phyloP scores from a whole-genome alignment of 2,888 invertebrate genomes.

The Calameuta pallipes region DNA sequence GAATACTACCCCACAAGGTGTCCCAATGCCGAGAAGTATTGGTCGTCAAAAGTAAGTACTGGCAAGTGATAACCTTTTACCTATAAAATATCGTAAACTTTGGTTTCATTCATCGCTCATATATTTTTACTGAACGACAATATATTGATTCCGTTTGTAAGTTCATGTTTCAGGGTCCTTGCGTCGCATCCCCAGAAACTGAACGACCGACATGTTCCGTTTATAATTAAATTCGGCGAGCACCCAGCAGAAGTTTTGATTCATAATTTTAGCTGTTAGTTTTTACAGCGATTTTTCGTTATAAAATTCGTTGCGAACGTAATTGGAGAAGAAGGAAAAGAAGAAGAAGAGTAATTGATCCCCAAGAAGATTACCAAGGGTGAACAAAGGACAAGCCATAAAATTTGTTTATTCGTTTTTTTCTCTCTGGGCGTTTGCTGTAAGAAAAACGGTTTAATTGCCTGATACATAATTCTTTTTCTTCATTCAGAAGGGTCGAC shows the following conservation, averaged over 20 bases:
- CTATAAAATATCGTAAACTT: neutral
- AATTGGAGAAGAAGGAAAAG: neutral
- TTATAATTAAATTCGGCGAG: neutral
- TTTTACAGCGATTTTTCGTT: neutral
- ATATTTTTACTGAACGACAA: neutral
- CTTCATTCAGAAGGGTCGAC: neutral
- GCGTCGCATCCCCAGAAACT: no score
- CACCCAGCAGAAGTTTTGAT: neutral
- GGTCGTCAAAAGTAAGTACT: neutral
- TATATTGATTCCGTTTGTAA: neutral
- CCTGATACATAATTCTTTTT: neutral
- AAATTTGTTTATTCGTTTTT: neutral
- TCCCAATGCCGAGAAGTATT: neutral
- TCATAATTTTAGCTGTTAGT: neutral
- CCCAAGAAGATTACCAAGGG: neutral
- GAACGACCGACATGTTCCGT: neutral
- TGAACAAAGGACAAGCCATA: neutral
- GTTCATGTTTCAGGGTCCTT: no score
- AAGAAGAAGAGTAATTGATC: neutral
- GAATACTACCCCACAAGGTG: neutral
- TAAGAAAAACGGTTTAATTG: neutral
- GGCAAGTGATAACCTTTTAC: neutral
- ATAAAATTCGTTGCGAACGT: neutral
- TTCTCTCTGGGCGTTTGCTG: neutral
- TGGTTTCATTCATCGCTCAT: neutral